Evolutionary conservation across 2,888 invertebrate genomes (phyloP).

Genomic region (Hydrotaea diabolus): DNA sequence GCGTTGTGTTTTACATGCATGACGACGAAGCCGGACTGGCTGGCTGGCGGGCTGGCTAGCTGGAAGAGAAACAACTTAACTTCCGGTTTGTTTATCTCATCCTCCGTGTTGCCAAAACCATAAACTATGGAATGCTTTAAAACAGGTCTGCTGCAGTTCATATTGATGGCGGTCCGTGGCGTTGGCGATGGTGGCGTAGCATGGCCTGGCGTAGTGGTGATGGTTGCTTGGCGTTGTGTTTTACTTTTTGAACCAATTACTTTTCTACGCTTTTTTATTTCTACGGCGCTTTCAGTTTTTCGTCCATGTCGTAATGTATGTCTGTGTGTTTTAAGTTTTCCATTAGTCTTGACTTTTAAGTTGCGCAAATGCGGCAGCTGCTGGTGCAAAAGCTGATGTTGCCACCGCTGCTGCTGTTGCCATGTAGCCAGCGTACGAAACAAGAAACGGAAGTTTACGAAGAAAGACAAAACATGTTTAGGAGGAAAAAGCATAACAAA

Average conservation of each 20-base stretch:
- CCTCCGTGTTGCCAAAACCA: conserved; percentile 12
- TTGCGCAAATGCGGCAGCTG: neutral
- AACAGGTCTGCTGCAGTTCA: conserved; percentile 25
- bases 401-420: neutral
- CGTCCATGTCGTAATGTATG: neutral
- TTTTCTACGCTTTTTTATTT: neutral
- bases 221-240: neutral
- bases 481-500: conserved; percentile 28
- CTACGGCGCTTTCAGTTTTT: neutral
- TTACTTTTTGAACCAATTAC: no score
- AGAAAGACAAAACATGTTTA: conserved; percentile 52
- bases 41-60: no score
- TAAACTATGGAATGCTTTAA: conserved; percentile 18
- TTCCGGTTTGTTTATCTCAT: conserved; percentile 28
- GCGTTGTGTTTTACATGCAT: conserved; percentile 25
- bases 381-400: no score
- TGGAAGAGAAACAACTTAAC: conserved; percentile 10
- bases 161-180: no score
- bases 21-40: conserved; percentile 22
- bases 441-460: conserved; percentile 51
- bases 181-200: no score
- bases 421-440: conserved; percentile 1
- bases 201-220: neutral
- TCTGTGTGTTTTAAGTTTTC: conserved; percentile 48
- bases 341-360: conserved; percentile 51